Evolutionary conservation across 2,888 invertebrate genomes (phyloP), one percentile per base, ranked within the genome.

Genomic region (Melinopterus prodromus): DNA sequence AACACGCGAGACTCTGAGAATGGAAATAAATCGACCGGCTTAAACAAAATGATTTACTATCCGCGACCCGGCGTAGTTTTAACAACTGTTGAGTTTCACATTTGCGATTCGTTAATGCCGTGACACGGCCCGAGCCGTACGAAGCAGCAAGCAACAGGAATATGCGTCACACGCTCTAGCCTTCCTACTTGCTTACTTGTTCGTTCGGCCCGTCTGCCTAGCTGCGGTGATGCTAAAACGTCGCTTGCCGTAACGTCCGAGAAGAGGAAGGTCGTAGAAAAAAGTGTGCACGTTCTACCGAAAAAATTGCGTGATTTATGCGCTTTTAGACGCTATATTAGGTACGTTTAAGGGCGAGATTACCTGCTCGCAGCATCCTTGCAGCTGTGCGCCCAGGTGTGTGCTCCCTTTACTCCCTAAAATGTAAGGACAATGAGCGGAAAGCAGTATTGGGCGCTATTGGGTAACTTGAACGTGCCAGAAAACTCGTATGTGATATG

Each of bases 301-400:
- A 74, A 74, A 74, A 74, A 74, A 74, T 83, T 80, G 79, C 81
- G 83, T 87, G 86, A 86, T 86, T 86, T 86, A 86, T 86, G 85
- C 83, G n/a, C n/a, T n/a, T 83, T 82, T 80, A 83, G 83, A 78
- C 84, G 84, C 81, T 85, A 81, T 84, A 36, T 83, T 81, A 79
- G 80, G 80, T 77, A 82, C 75, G 26, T 81, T 83, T 87, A 87
- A 86, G 87, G 86, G 82, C 83, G 84, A 83, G 83, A 86, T 87
- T 87, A 82, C 82, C 81, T 81, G 80, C 79, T 70, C 85, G 82
- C 88, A 88, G 89, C 88, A 88, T 87, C 88, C 87, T 85, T 87
- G 89, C 89, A 89, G 89, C 89, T 89, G 89, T 88, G 88, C 84
- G 88, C 88, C 88, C 89, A 89, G 88, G 89, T 89, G 89, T 88